Conservation (phyloP, 2,888 invertebrate species). For the Caenorhabditis wallacei region DNA sequence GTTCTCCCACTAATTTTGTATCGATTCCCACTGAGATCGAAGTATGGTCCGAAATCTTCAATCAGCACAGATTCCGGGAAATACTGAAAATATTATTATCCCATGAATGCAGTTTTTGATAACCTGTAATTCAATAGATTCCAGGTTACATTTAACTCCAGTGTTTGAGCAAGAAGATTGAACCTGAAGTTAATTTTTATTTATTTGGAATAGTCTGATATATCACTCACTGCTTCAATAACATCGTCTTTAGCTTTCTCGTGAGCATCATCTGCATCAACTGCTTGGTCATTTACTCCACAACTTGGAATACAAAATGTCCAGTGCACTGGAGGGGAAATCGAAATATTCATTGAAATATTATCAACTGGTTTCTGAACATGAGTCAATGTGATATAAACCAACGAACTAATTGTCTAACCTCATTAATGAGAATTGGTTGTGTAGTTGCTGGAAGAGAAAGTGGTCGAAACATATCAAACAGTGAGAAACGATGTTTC, state of each 20-base stretch:
- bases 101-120: too few relatives aligned
- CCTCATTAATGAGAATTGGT: constrained; percentile 44
- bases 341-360: constrained; percentile 35
- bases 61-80: constrained; percentile 62
- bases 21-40: constrained; percentile 61
- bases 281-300: constrained; percentile 77
- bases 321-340: constrained; percentile 76
- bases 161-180: constrained; percentile 37
- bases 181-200: constrained; percentile 12
- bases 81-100: constrained; percentile 66
- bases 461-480: constrained; percentile 67
- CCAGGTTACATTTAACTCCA: constrained; percentile 23
- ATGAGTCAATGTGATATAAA: background rate
- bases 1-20: constrained; percentile 67
- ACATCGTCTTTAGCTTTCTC: constrained; percentile 75
- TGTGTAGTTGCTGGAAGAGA: constrained; percentile 33
- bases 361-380: constrained; percentile 40
- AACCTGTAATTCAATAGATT: constrained; percentile 32
- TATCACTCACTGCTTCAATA: constrained; percentile 68
- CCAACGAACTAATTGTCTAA: background rate
- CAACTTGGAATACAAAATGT: constrained; percentile 75
- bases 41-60: constrained; percentile 68
- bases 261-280: constrained; percentile 73
- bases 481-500: constrained; percentile 54
- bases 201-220: background rate